A percentile compares a stretch with the other conserved stretches of the same genome.
Evolutionary conservation across 2,797 vertebrate species (phyloP).

Genomic region (Morelia viridis): DNA sequence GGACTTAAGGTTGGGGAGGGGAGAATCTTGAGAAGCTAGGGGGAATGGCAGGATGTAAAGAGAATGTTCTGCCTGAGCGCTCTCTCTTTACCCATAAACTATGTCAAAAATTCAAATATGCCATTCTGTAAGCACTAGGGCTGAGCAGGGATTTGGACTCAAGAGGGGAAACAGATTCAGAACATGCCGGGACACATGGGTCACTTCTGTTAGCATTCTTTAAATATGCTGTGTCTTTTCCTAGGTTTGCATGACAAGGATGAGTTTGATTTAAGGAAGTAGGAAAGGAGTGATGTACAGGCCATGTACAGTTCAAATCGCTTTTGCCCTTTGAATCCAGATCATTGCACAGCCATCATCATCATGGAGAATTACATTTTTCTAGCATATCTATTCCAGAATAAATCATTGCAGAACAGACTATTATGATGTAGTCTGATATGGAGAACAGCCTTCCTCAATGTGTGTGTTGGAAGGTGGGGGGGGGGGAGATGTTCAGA

Average conservation of each 20-base stretch:
- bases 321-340: neutral
- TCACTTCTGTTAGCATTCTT: neutral
- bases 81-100: neutral
- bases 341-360: neutral
- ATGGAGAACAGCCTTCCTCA: neutral
- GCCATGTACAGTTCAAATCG: neutral
- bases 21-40: neutral
- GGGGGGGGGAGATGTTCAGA: neutral
- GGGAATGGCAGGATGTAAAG: neutral
- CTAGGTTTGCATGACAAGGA: neutral
- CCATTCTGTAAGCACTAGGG: neutral
- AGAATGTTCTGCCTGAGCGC: neutral
- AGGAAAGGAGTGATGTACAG: neutral
- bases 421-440: neutral
- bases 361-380: neutral
- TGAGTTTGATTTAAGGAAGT: neutral
- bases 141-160: neutral
- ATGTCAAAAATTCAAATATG: neutral
- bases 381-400: neutral
- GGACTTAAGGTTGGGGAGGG: neutral
- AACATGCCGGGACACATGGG: neutral
- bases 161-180: neutral
- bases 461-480: neutral
- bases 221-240: neutral
- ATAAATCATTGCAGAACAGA: neutral